Evolutionary conservation across 2,113 vertebrate genomes (phyloP), one percentile per base, ranked within the genome.

Genomic region (Ammodramus savannarum): DNA sequence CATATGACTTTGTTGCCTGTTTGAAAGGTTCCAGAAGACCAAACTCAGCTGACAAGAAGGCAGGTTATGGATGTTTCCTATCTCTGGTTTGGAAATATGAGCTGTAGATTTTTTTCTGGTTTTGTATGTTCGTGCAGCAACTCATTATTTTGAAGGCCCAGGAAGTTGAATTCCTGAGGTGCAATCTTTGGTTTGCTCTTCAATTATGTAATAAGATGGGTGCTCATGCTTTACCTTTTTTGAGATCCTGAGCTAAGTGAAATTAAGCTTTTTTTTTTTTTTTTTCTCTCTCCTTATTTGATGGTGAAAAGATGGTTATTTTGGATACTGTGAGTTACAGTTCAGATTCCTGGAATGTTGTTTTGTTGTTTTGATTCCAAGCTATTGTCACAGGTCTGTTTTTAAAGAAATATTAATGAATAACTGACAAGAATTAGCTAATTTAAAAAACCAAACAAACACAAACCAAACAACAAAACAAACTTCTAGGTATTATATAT

Each of bases 11-110:
- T 59, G 63, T 77, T 93, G 67, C 31, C 51, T 93, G 38, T 67
- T 93, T 91, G 82, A 77, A 85, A 88, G 59, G 71, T 85, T 93
- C 78, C 87, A 85, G 79, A 91, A 55, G 68, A 54, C 62, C 34
- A 55, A 59, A 41, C 36, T 85, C n/a, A 51, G 21, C 23, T 83
- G 85, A 71, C 34, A 48, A 94, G 43, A 66, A 0, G n/a, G 41
- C 57, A 71, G 72, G 61, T 94, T 80, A 25, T 67, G 63, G 55
- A 31, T 62, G 32, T 59, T 85, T 44, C 12, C 15, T 63, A 3
- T 85, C 48, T 80, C 59, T 83, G 34, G 4, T 74, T 89, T 55
- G 71, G 58, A 89, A 82, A 43, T 34, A 31, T 0, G 11, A 92
- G n/a, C 17, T 68, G 13, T 41, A 59, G 71, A 74, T 32, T n/a